Evolutionary conservation across 2,797 vertebrate species (phyloP), one percentile per base, ranked within the genome.

Genomic region (Oreochromis grahami): DNA sequence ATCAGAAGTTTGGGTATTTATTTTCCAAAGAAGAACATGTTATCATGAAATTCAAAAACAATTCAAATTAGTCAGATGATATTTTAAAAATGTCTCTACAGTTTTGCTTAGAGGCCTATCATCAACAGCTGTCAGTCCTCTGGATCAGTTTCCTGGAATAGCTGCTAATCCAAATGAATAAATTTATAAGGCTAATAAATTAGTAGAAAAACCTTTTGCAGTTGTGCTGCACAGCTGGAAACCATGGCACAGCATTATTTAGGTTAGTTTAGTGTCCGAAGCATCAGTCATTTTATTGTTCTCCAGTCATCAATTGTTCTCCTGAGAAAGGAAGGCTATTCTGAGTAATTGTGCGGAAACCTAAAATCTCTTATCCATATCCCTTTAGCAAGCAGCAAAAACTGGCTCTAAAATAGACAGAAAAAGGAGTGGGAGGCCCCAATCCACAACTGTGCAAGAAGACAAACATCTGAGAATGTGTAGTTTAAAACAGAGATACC

Each of bases 1-100:
- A 1, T 24, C 38, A 17, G 15, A 43, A 10, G 55, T 32, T 56
- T 6, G 26, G 55, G 3, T 32, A 0, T 58, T 58, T 32, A 58
- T 58, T 1, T 58, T 58, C 55, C 17, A 58, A 58, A 58, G 55
- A 58, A 58, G 26, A 58, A 32, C 26, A 17, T 1, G 5, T 58
- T 17, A 29, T 56, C 52, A 53, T 56, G 29, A 58, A 58, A 58
- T 19, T 34, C 1, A 58, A 32, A 58, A 58, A 34, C 56, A 34
- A 58, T 60, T 58, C 15, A 32, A 58, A 2, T 58, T 1, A 60
- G 29, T 60, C 29, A 34, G 8, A 7, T 34, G 56, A 60, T 34
- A 3, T 60, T 60, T 60, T 19, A 19, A 4, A 11, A 60, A 34
- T 60, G 9, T 17, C 5, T 60, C 3, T 34, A 34, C 56, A 60